These are phyloP conservation scores for Rhopalosiphum nymphaeae DNA, from an alignment of 2,888 invertebrate species.

Conservation along the genomic window DNA sequence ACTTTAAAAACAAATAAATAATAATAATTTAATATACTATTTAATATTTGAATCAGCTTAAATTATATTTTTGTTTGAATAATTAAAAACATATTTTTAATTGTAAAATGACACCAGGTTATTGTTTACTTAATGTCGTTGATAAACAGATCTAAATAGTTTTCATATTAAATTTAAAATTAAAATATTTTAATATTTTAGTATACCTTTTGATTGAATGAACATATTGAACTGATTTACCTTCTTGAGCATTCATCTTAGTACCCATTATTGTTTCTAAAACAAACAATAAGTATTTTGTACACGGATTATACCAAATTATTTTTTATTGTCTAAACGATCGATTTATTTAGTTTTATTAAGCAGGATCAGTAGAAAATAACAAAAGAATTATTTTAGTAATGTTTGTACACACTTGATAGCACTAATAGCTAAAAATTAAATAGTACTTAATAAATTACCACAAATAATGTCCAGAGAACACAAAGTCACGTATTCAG, in stretches of 20 bases:
- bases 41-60: not conserved
- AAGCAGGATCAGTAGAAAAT: not conserved
- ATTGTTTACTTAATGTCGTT: not conserved
- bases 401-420: not conserved
- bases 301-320: not conserved
- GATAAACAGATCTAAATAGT: not conserved
- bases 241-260: conserved; percentile 53
- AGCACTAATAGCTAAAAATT: not conserved
- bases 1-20: not conserved
- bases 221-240: conserved; percentile 52
- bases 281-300: conserved; percentile 28
- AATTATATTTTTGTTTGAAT: not conserved
- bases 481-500: conserved; percentile 10
- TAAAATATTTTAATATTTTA: not conserved
- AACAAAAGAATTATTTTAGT: not conserved
- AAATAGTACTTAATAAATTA: not conserved
- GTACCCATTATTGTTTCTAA: conserved; percentile 64
- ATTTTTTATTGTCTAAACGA: not conserved
- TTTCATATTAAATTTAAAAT: not conserved
- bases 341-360: not conserved
- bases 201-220: conserved; percentile 32
- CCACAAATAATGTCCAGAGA: conserved; percentile 33
- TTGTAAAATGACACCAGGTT: not conserved
- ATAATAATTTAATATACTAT: not conserved
- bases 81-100: not conserved